Base-by-base conservation (phyloP, 2,797 vertebrate species). In the Salmo trutta region DNA sequence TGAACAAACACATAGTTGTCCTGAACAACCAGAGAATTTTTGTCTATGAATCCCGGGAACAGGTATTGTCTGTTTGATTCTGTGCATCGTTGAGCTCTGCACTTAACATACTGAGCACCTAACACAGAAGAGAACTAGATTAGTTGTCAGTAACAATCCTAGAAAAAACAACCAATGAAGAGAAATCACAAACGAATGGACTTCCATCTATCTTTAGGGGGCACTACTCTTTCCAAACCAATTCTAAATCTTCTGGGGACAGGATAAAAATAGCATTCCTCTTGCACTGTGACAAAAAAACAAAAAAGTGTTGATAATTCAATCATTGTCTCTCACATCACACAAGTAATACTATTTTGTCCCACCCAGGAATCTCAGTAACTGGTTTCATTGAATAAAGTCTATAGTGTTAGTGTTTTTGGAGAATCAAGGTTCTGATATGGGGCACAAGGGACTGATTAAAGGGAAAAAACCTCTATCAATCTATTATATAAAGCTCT, bases 1-100 rank as follows among this genome's bases (percentile, higher is more conserved):
- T 99, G 97, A 77, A 97, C 96, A 91, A 99, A 99, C 87, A 99
- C 95, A 62, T 98, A 99, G 83, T 97, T 96, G 82, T 99, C 98
- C 90, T 99, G 98, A 77, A 99, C 97, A 1, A 99, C 97, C 19
- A 99, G 91, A 10, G 98, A 99, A 88, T 96, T 98, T 89, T 95
- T 93, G 74, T 99, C 97, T 21, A 99, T 96, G 76, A 95, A 92
- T 70, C 96, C 96, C 0, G 94, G 93, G 75, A 99, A 99, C 0
- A 96, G 96, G 66, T 95, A 95, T 29, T 90, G 96, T 78, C 93
- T 93, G 72, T 94, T 95, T 62, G 95, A 95, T 74, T 98, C 97
- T 0, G 94, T 92, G 79, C 98, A 99, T 69, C 96, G 95, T 66
- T 97, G 97, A 84, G 97, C 97, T 91, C 96, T 91, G 88, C 98